Evolutionary conservation across 2,113 vertebrate genomes (phyloP).

Genomic region (Hoplias malabaricus): DNA sequence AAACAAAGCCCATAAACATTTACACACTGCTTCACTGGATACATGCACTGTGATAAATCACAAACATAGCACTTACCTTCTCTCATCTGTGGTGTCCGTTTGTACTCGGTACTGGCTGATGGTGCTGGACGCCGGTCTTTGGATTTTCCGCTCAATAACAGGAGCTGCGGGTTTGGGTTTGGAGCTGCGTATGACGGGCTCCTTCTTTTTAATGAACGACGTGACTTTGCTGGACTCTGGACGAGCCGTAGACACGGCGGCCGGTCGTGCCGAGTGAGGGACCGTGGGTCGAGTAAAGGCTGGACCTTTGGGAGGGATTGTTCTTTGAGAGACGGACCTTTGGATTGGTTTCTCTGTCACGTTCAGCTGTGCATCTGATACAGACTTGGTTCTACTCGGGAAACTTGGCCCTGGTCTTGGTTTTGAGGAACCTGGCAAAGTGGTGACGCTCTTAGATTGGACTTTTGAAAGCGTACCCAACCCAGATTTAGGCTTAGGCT

Average conservation of each 20-base stretch:
- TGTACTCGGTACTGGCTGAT: slow-evolving; percentile 62
- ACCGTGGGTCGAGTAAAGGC: slow-evolving; percentile 8
- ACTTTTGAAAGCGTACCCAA: slow-evolving; percentile 26
- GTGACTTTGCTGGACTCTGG: slow-evolving; percentile 44
- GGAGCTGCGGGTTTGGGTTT: slow-evolving; percentile 52
- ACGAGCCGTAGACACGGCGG: slow-evolving; percentile 19
- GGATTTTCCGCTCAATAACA: slow-evolving; percentile 58
- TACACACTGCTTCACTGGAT: no score
- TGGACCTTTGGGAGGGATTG: slow-evolving; percentile 28
- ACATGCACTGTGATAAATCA: no score
- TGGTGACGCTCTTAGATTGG: slow-evolving; percentile 29
- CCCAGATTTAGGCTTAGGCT: slow-evolving; percentile 42
- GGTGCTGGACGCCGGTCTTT: slow-evolving; percentile 58
- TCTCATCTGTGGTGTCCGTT: slow-evolving; percentile 74
- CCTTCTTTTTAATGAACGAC: slow-evolving; percentile 44
- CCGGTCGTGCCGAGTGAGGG: slow-evolving; percentile 24
- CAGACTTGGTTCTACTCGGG: slow-evolving; percentile 46
- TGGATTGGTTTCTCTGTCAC: slow-evolving; percentile 23
- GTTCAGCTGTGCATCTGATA: slow-evolving; percentile 32
- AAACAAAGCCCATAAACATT: no score
- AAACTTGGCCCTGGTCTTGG: slow-evolving; percentile 33
- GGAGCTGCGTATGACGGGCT: slow-evolving; percentile 4
- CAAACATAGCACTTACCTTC: slow-evolving; percentile 68
- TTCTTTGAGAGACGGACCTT: slow-evolving; percentile 6
- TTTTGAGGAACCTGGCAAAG: not conserved